Evolutionary conservation across 1,140 invertebrate species (phyloP).

Genomic region (Episyrphus balteatus): DNA sequence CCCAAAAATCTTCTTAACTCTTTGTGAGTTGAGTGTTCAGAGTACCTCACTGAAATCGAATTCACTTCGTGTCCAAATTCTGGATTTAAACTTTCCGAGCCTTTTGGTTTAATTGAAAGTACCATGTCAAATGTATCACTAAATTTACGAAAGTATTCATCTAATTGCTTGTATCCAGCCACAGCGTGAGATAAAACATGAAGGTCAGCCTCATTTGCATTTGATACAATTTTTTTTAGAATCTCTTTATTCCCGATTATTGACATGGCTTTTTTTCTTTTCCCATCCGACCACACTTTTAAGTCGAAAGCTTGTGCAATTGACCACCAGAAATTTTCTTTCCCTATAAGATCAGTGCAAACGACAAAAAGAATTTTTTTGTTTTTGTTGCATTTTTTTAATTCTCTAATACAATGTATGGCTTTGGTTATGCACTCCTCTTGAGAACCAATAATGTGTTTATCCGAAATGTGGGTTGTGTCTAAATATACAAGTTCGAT

Average conservation of each 20-base stretch:
- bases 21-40: conserved; percentile 31
- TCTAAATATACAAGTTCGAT: conserved; percentile 60
- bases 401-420: conserved; percentile 12
- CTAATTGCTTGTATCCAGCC: no score
- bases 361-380: conserved; percentile 53
- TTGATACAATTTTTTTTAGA: conserved; percentile 12
- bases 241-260: conserved; percentile 17
- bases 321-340: conserved; percentile 61
- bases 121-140: conserved; percentile 21
- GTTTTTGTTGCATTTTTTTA: conserved; percentile 31
- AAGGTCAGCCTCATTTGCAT: conserved; percentile 18
- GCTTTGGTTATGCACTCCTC: conserved; percentile 18
- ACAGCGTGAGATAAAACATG: conserved; percentile 16
- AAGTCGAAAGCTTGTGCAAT: conserved; percentile 49
- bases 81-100: conserved; percentile 28
- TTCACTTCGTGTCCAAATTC: conserved; percentile 24
- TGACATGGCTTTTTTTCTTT: conserved; percentile 20
- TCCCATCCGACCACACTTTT: conserved; percentile 44
- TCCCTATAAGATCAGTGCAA: conserved; percentile 65
- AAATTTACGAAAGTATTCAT: conserved; percentile 16
- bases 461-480: conserved; percentile 49
- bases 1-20: conserved; percentile 31
- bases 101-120: conserved; percentile 25
- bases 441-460: conserved; percentile 28
- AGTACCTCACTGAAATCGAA: conserved; percentile 30